Evolutionary conservation across 1,140 invertebrate genomes (phyloP).

Genomic region (Tetragonula clypearis): DNA sequence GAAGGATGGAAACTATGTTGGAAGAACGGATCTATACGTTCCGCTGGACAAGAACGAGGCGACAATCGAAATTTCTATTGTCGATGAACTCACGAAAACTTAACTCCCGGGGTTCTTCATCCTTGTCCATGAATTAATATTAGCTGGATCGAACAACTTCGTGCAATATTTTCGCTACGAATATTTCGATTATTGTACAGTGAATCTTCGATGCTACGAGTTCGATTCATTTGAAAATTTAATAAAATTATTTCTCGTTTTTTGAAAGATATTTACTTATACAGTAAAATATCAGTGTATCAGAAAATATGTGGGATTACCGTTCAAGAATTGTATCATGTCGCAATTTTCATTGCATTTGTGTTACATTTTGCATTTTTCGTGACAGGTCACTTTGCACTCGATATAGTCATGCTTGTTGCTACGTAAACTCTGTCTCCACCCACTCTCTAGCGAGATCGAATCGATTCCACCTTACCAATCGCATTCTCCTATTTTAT

Average conservation of each 20-base stretch:
- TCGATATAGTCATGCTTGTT: background rate
- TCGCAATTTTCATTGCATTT: background rate
- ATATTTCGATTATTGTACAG: background rate
- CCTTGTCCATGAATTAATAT: no score
- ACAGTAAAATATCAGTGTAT: no score
- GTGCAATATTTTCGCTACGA: background rate
- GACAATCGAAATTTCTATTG: background rate
- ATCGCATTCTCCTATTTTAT: background rate
- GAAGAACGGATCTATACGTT: constrained; percentile 7
- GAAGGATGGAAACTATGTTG: constrained; percentile 8
- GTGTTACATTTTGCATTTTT: background rate
- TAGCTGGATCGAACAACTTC: background rate
- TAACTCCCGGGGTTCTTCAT: background rate
- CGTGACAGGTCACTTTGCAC: background rate
- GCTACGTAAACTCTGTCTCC: background rate
- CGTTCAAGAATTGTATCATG: background rate
- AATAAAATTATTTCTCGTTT: background rate
- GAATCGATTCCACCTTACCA: constrained; percentile 1
- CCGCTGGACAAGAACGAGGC: background rate
- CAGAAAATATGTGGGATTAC: no score
- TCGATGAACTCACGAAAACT: background rate
- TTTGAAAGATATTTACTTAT: no score
- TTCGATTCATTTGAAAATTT: background rate
- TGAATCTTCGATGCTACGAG: background rate
- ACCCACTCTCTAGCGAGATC: background rate